Conservation (phyloP, 1,140 invertebrate species). For the Lerema accius region DNA sequence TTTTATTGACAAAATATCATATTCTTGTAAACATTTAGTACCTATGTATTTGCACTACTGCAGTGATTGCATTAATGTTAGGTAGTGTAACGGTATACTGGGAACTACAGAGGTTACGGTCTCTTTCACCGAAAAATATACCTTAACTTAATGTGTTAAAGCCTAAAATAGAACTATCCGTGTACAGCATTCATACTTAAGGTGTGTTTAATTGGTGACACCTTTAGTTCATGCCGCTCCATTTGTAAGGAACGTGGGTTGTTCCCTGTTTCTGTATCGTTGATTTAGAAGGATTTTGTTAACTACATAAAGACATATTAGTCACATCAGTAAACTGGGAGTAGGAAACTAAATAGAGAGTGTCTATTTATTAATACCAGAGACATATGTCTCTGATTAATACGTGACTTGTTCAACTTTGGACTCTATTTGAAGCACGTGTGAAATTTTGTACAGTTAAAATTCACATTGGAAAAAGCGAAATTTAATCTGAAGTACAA, state of each 20-base stretch:
- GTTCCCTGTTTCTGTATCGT: not conserved
- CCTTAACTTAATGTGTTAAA: not conserved
- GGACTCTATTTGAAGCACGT: too few relatives aligned
- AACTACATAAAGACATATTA: not conserved
- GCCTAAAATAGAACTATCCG: not conserved
- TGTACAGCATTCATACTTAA: conserved; percentile 1
- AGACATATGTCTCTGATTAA: too few relatives aligned
- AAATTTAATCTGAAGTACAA: too few relatives aligned
- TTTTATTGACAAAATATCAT: too few relatives aligned
- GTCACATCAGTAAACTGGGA: not conserved
- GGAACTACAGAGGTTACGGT: not conserved
- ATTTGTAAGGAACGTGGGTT: conserved; percentile 24
- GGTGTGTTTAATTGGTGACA: conserved; percentile 21
- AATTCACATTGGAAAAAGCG: too few relatives aligned
- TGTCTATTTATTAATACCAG: too few relatives aligned
- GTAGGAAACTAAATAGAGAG: too few relatives aligned
- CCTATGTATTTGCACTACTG: conserved; percentile 5
- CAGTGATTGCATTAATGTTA: conserved; percentile 2
- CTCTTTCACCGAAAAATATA: not conserved
- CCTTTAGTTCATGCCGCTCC: conserved; percentile 12
- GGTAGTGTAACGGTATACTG: not conserved
- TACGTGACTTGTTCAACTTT: too few relatives aligned
- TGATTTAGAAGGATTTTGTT: conserved; percentile 7
- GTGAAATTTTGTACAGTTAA: too few relatives aligned
- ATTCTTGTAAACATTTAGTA: too few relatives aligned